Evolutionary conservation across 2,113 vertebrate species (phyloP).

Genomic region (Proteles cristata): DNA sequence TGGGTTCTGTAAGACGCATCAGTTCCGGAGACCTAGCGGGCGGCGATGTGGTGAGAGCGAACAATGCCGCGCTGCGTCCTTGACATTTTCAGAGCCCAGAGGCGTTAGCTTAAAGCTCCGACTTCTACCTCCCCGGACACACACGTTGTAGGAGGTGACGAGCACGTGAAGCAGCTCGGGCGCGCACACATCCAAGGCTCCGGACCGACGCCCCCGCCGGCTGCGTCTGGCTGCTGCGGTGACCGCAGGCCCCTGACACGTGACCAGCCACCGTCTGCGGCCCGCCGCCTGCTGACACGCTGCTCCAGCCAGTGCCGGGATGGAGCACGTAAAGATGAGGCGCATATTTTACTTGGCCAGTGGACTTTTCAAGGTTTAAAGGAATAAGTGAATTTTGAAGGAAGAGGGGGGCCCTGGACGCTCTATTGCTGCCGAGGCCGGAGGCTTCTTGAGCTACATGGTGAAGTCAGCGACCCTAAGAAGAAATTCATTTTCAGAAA

Average conservation of each 20-base stretch:
- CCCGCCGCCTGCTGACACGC: not conserved
- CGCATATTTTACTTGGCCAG: fast-evolving
- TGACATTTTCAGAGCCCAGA: not conserved
- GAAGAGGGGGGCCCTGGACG: not conserved
- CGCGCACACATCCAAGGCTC: fast-evolving
- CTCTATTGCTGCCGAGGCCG: not conserved
- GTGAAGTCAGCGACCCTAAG: slow-evolving; percentile 47
- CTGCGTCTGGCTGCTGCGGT: fast-evolving
- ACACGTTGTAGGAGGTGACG: not conserved
- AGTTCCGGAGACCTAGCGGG: fast-evolving
- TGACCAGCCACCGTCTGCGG: not conserved
- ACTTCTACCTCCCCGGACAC: not conserved
- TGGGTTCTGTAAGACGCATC: fast-evolving
- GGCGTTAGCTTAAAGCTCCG: not conserved
- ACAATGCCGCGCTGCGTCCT: fast-evolving
- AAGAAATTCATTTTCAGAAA: slow-evolving; percentile 77
- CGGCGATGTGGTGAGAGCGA: fast-evolving
- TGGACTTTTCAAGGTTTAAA: not conserved
- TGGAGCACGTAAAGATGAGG: fast-evolving
- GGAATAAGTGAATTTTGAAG: not conserved
- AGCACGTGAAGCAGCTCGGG: no score
- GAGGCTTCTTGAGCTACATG: not conserved
- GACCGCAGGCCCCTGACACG: not conserved
- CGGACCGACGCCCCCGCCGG: fast-evolving
- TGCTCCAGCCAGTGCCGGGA: fast-evolving